These are phyloP conservation scores for Glyphotaelius pellucidus DNA, from an alignment of 2,888 invertebrate species.

Conservation along the genomic window DNA sequence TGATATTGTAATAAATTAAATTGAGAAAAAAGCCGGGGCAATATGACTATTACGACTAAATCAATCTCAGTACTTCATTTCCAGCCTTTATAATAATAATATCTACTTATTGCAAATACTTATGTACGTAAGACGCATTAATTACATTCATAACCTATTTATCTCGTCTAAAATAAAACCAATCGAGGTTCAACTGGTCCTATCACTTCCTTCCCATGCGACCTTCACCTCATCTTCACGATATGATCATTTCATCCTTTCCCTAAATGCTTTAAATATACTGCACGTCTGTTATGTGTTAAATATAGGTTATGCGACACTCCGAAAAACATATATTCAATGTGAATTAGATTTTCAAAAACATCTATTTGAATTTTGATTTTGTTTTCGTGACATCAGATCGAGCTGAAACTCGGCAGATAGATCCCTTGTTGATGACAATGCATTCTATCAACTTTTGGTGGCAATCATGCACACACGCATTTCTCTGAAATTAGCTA, in stretches of 20 bases:
- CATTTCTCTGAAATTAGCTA: too few species aligned
- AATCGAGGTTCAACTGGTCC: conserved; percentile 10
- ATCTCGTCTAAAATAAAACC: not conserved
- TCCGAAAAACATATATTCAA: not conserved
- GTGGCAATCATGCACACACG: too few species aligned
- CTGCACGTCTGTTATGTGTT: not conserved
- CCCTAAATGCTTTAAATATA: conserved; percentile 11
- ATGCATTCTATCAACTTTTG: too few species aligned
- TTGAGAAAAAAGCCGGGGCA: not conserved
- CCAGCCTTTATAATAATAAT: not conserved
- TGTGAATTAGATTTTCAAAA: not conserved
- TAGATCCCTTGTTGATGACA: too few species aligned
- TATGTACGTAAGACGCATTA: not conserved
- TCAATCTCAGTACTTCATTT: not conserved
- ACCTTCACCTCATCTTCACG: not conserved
- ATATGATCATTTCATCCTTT: conserved; percentile 28
- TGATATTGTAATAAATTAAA: not conserved
- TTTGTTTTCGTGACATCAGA: too few species aligned
- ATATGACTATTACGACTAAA: not conserved
- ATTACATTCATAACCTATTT: not conserved
- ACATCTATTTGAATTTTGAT: too few species aligned
- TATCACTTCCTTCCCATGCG: not conserved
- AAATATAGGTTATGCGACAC: not conserved
- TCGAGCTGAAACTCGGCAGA: too few species aligned
- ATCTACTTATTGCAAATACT: conserved; percentile 26